phyloP scores from a whole-genome alignment of 2,797 vertebrate species.

The Anas bahamensis region DNA sequence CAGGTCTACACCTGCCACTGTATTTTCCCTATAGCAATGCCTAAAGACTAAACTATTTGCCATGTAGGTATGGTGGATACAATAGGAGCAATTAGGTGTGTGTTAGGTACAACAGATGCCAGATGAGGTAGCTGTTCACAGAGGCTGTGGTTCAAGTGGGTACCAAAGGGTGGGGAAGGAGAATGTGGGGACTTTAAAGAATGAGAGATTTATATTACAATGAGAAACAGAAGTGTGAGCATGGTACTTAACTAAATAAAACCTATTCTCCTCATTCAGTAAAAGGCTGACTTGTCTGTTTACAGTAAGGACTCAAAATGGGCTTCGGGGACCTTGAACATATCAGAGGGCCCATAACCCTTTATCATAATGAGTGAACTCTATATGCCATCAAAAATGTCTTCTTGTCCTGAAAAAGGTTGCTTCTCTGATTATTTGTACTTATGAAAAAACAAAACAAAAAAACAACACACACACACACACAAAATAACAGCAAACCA shows the following conservation, averaged over 20 bases:
- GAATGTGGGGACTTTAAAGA: background rate
- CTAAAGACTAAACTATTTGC: background rate
- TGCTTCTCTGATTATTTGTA: background rate
- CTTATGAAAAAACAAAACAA: background rate
- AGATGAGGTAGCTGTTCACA: background rate
- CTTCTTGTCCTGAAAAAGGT: background rate
- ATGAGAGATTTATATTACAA: background rate
- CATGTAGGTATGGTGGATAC: background rate
- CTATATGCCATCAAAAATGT: background rate
- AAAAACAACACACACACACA: too few species aligned
- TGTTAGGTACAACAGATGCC: background rate
- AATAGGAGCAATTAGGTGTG: background rate
- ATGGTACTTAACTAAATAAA: background rate
- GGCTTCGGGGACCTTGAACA: background rate
- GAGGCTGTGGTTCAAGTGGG: background rate
- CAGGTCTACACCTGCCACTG: background rate
- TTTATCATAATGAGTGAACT: background rate
- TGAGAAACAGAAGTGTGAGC: background rate
- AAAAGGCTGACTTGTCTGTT: background rate
- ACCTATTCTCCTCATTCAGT: background rate
- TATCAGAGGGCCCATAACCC: background rate
- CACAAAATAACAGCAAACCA: background rate
- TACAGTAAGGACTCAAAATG: background rate
- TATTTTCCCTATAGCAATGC: background rate
- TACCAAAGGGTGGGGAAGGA: background rate